Base-by-base conservation (phyloP, 1,140 invertebrate species). In the Pectinophora gossypiella region DNA sequence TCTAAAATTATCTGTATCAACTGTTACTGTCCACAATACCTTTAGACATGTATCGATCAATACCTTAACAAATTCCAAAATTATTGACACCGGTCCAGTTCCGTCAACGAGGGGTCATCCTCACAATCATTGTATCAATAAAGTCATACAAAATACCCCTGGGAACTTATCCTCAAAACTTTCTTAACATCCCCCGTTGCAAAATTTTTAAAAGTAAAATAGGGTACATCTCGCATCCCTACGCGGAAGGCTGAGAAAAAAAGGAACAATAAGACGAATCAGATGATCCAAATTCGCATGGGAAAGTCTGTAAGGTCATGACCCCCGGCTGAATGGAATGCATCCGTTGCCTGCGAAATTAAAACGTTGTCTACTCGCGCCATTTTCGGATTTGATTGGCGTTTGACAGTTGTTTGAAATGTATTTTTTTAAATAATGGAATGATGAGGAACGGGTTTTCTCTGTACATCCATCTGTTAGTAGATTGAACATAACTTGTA, bases 201-300 rank as follows among this genome's bases (percentile, higher is more conserved):
- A n/a, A 32, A 7, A 32, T 32, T n/a, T 32, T 32, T 32, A 32
- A 32, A 32, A n/a, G n/a, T n/a, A 32, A 32, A 32, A 32, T n/a
- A n/a, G n/a, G n/a, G n/a, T n/a, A n/a, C n/a, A n/a, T n/a, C n/a
- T n/a, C n/a, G n/a, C n/a, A n/a, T n/a, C n/a, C n/a, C n/a, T n/a
- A n/a, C n/a, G 38, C 55, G 56, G 59, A 60, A 60, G 62, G 42
- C 47, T 23, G 56, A 62, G 27, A 32, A 62, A 36, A 48, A 49
- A 64, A 73, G 69, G 56, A 59, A 66, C 56, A 71, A 78, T 72
- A 78, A 68, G 62, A 64, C 68, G n/a, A 68, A 70, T 67, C 68
- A 70, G 75, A 71, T 78, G 75, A 75, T 78, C 61, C 64, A 75
- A 60, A 75, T 78, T 78, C 75, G 75, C 75, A 76, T 62, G 75